A percentile compares a stretch with the other conserved stretches of the same genome.
These are phyloP conservation scores for Mactromeris polynyma DNA, from an alignment of 2,888 invertebrate species.

Conservation along the genomic window DNA sequence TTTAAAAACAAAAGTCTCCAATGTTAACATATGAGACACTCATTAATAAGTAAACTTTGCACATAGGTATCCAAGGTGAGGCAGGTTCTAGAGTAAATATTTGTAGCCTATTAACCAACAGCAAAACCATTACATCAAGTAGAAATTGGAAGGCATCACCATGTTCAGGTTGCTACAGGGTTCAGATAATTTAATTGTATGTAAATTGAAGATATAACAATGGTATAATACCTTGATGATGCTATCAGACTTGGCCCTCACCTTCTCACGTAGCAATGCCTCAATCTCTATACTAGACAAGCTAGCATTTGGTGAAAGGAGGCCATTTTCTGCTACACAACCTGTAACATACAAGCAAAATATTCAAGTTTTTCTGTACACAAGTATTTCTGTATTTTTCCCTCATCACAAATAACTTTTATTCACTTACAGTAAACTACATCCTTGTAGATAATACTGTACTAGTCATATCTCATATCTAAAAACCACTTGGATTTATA, in stretches of 20 bases:
- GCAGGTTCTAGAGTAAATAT: not conserved
- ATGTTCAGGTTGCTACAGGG: not conserved
- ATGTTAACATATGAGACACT: not conserved
- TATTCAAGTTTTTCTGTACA: no score
- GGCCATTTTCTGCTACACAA: slow-evolving; percentile 58
- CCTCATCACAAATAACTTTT: no score
- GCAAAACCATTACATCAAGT: not conserved
- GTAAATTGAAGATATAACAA: not conserved
- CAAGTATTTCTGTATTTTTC: no score
- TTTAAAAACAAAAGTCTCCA: not conserved
- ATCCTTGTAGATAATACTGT: no score
- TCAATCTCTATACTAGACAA: slow-evolving; percentile 85
- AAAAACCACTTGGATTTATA: no score
- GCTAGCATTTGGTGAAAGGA: slow-evolving; percentile 72
- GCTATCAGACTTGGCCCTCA: slow-evolving; percentile 80
- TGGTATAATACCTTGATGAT: slow-evolving; percentile 79
- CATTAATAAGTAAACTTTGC: no score
- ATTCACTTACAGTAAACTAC: no score
- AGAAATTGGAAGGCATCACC: not conserved
- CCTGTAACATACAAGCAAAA: slow-evolving; percentile 41
- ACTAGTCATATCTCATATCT: no score
- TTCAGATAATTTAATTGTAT: no score
- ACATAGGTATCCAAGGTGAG: not conserved
- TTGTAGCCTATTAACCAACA: not conserved
- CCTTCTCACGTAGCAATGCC: slow-evolving; percentile 82